Evolutionary conservation across 1,140 invertebrate genomes (phyloP), one percentile per base, ranked within the genome.

Genomic region (Melanaphis sacchari): DNA sequence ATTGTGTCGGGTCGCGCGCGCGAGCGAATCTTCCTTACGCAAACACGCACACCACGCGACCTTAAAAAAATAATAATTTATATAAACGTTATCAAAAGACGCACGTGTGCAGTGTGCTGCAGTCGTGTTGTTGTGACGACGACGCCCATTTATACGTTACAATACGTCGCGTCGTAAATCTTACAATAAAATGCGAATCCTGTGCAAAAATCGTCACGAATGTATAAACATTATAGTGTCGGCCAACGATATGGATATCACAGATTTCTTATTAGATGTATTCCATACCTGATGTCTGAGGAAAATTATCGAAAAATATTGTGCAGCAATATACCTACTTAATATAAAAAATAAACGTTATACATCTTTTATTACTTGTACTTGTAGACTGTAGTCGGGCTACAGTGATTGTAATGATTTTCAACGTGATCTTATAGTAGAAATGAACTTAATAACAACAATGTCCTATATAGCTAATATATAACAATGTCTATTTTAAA

Each of bases 21-120:
- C 59, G 59, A 31, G 59, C 15, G 90, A 82, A 91, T 91, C 90
- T 91, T 91, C n/a, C 66, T 82, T 82, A 46, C 90, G 90, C 46
- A 91, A 91, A 82, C 43, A 92, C 76, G 52, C 91, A 81, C 91
- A 82, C 90, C 46, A 76, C 59, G 52, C 31, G 49, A 24, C 90
- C 90, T 38, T 66, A 91, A 91, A 91, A 91, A 90, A 90, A 90
- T 43, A 36, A 76, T 43, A 38, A 43, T 91, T 76, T 15, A 76
- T 76, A 76, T n/a, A 76, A 76, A 76, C 22, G 18, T 38, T 41
- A 76, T 91, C 90, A 66, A 66, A 91, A 91, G 59, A 91, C 54
- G 89, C 43, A 43, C 87, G 87, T 54, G 87, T 38, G 38, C 8
- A n/a, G 24, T 76, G n/a, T 76, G 24, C 31, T n/a, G 31, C 59